Evolutionary conservation across 2,888 invertebrate genomes (phyloP), one percentile per base, ranked within the genome.

Genomic region (Watsonalla cultraria): DNA sequence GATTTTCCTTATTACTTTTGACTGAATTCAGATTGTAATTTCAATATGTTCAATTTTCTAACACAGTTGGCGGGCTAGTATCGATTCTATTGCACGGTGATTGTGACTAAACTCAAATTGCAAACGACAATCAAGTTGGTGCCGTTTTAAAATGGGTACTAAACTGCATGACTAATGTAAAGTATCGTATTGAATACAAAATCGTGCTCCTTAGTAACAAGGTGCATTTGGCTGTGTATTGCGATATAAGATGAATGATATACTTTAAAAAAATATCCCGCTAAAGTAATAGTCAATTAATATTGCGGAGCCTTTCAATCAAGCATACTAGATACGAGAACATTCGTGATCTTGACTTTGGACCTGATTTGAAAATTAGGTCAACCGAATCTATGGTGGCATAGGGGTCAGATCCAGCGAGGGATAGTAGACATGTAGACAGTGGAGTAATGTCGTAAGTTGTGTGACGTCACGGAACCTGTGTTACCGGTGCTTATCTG

Each of bases 401-500:
- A 35, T 37, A 37, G 51, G 11, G 42, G 5, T 42, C 42, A 11
- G 42, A 42, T 42, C 11, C 11, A 11, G 42, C 11, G 42, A 42
- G 42, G 8, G 8, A 11, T 42, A 8, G 48, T 37, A 13, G 47
- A 5, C n/a, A 33, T 13, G 37, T 13, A 6, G 13, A 11, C 37
- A 48, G 35, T 7, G 48, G 34, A 13, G 24, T 47, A 0, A 13
- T 13, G 14, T 34, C 24, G 46, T 47, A 33, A 14, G 14, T 34
- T n/a, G 49, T 37, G 62, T 78, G 79, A 82, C 81, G 80, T 79
- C 79, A 80, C 70, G 60, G 66, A 37, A 39, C 59, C 66, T 55
- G 70, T 72, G 76, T 70, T 72, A 74, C 74, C 74, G 76, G 67
- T 60, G 83, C 74, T 85, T 85, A 84, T 86, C 84, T 81, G 72